Base-by-base conservation (phyloP, 1,140 invertebrate genomes). In the Planococcus citri region DNA sequence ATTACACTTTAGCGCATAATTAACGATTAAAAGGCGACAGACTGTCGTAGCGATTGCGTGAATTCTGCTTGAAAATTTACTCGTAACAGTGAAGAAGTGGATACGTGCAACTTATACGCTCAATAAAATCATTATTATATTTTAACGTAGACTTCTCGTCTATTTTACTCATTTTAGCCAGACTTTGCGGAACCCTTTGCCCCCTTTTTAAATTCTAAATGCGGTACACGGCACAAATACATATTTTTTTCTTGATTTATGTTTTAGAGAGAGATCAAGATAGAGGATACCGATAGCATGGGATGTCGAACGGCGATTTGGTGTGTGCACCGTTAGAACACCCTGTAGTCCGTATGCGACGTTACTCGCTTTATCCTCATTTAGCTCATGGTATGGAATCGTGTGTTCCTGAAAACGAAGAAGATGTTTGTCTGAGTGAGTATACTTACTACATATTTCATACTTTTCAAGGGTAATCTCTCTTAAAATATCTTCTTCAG, bases 381-480 rank as follows among this genome's bases (percentile, higher is more conserved):
- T 64, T 64, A 64, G 10, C 60, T 12, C 60, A 64, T 64, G 60
- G 60, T 27, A 64, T 64, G 60, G 60, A 64, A 24, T 64, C 60
- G 60, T 25, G 21, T 25, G 60, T 20, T 4, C 21, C 60, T 20
- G 22, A 64, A 6, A 64, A 25, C 21, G 60, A 64, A 64, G 60
- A 64, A 64, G 60, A 64, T 64, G 60, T 64, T 24, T 64, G 60
- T 25, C 24, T 64, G 24, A 64, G 60, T 64, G 24, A 64, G 60
- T 64, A 22, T 8, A 33, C 12, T 33, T 33, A 6, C 3, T 12
- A 3, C 4, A 22, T 8, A 33, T 33, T 33, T 33, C 12, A 33
- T 12, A 3, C 4, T 33, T 33, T 33, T 3, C 29, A 6, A 33
- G 29, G 29, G n/a, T n/a, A n/a, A n/a, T n/a, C n/a, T n/a, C n/a